Evolutionary conservation across 2,797 vertebrate genomes (phyloP).

Genomic region (Lithobates pipiens): DNA sequence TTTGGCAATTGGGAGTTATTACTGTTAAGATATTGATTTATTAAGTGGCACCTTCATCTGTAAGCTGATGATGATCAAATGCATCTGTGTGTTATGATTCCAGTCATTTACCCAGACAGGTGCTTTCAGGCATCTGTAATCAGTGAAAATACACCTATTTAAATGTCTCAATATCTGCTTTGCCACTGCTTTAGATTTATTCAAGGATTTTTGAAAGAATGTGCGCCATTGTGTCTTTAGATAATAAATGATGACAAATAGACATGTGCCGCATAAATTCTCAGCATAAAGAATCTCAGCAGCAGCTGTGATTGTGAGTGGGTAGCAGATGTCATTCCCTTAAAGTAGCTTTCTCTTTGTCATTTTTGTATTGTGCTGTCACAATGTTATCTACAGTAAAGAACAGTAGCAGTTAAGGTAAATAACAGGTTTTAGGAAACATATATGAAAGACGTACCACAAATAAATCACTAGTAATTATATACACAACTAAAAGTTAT

Average conservation of each 20-base stretch:
- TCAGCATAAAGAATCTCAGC: neutral
- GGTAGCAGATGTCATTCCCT: neutral
- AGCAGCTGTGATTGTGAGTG: neutral
- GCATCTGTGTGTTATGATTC: neutral
- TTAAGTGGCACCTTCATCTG: neutral
- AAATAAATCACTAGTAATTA: neutral
- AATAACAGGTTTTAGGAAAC: conserved; percentile 10
- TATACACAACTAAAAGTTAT: neutral
- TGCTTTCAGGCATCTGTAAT: neutral
- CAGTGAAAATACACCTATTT: neutral
- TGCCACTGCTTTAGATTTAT: neutral
- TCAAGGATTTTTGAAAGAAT: neutral
- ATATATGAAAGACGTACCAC: neutral
- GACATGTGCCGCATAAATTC: neutral
- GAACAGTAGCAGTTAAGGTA: conserved; percentile 4
- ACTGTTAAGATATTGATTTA: neutral
- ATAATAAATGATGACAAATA: neutral
- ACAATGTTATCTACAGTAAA: conserved; percentile 22
- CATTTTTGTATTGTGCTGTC: conserved; percentile 13
- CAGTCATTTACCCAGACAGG: neutral
- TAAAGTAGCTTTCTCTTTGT: neutral
- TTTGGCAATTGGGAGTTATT: neutral
- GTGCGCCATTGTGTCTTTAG: neutral
- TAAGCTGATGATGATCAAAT: neutral
- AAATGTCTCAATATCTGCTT: neutral